Evolutionary conservation across 2,797 vertebrate species (phyloP), one percentile per base, ranked within the genome.

Genomic region (Siniperca obscura): DNA sequence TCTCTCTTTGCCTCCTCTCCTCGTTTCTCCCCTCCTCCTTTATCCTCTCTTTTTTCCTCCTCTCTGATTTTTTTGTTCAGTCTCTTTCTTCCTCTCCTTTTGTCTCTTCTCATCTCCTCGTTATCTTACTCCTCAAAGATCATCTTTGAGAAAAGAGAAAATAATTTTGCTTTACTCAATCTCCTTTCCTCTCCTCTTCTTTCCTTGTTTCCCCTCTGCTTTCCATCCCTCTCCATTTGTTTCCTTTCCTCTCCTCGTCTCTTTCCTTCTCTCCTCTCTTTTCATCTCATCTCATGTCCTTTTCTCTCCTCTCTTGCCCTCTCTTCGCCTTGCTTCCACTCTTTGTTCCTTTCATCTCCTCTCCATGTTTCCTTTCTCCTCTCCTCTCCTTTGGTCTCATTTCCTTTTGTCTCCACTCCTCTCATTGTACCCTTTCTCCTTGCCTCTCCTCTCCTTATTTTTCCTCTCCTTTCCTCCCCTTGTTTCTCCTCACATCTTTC

Each of bases 171-270:
- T 30, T 30, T 30, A 3, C 30, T 30, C 30, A 30, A 7, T 38
- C 48, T 65, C 30, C 22, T 48, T 13, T 70, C 8, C 19, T 60
- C 59, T 76, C 48, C 21, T 75, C 50, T 25, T 36, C 30, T 73
- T n/a, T 65, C 55, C 34, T 12, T 4, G 22, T 38, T 21, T 62
- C 30, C 10, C 19, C 10, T 61, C 27, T 42, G 27, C 40, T 70
- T 42, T 36, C 50, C 19, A 64, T 9, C 77, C 19, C 13, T 25
- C 44, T 17, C 2, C 50, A 30, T 30, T 38, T 27, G 10, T 19
- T 8, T 30, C 21, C 9, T 52, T 5, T 44, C 14, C 55, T 46
- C 25, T 22, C 22, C 8, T 57, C 48, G 3, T 42, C 42, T 62
- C 38, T 46, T 21, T 60, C 22, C 14, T 69, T 14, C 25, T n/a